phyloP scores from a whole-genome alignment of 2,797 vertebrate genomes.

The Otolemur crassicaudatus region DNA sequence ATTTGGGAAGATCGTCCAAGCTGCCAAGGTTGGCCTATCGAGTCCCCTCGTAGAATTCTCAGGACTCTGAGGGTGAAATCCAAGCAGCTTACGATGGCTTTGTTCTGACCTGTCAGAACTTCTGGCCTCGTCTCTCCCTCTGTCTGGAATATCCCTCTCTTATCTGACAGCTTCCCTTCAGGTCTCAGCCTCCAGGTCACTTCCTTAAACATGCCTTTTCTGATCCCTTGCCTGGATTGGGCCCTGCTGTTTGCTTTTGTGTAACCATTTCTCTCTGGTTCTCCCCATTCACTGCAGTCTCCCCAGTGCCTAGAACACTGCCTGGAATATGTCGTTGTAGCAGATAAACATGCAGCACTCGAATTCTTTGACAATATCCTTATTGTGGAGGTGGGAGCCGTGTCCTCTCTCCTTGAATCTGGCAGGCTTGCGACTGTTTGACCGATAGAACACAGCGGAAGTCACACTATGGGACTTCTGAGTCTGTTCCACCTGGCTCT shows the following conservation, averaged over 20 bases:
- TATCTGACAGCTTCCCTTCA: neutral
- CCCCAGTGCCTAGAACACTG: neutral
- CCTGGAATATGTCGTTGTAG: neutral
- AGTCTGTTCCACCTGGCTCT: neutral
- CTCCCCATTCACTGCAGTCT: neutral
- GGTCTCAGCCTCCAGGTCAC: neutral
- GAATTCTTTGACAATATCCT: neutral
- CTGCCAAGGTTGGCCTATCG: neutral
- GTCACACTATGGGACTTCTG: neutral
- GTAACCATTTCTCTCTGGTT: neutral
- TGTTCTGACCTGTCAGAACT: neutral
- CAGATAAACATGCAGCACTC: no score
- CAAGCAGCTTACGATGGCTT: neutral
- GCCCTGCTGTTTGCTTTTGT: neutral
- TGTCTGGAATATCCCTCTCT: neutral
- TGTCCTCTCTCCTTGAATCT: neutral
- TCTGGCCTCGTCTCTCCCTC: neutral
- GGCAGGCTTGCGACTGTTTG: neutral
- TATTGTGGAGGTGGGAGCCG: neutral
- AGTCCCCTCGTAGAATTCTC: neutral
- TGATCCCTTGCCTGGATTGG: neutral
- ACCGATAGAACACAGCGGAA: neutral
- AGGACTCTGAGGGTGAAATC: neutral
- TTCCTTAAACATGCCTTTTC: neutral
- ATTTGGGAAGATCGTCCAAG: neutral